phyloP scores from a whole-genome alignment of 2,797 vertebrate species.

The Rhabdomys pumilio region DNA sequence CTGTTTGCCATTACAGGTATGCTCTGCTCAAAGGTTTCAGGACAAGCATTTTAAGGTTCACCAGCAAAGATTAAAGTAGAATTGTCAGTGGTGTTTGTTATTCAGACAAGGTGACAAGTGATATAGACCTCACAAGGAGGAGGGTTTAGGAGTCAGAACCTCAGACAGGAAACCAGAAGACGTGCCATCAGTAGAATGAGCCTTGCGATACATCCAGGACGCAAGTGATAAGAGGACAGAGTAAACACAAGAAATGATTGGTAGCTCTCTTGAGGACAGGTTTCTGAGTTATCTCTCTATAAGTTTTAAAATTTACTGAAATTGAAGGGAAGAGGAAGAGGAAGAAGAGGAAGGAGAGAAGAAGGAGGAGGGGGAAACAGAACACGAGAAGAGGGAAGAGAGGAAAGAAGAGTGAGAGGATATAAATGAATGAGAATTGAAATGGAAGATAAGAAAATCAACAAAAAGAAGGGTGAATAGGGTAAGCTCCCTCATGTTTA shows the following conservation, averaged over 20 bases:
- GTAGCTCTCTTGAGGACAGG: neutral
- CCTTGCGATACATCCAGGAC: neutral
- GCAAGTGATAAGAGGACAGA: neutral
- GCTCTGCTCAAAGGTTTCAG: no score
- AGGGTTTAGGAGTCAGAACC: neutral
- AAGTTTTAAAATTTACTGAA: neutral
- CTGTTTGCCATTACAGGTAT: neutral
- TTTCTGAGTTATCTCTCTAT: neutral
- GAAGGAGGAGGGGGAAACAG: no score
- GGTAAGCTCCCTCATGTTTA: neutral
- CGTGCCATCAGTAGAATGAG: neutral
- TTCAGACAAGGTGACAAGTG: neutral
- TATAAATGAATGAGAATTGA: neutral
- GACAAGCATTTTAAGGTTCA: neutral
- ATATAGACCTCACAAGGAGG: neutral
- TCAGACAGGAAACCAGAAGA: neutral
- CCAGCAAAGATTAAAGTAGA: neutral
- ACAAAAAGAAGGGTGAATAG: neutral
- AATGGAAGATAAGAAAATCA: neutral
- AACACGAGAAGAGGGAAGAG: neutral
- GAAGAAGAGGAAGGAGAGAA: no score
- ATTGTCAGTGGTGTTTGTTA: neutral
- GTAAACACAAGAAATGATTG: neutral
- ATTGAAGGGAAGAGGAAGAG: neutral
- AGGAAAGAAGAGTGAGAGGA: neutral